These are phyloP conservation scores for Cylindroiulus punctatus DNA, from an alignment of 2,888 invertebrate genomes.

Conservation along the genomic window DNA sequence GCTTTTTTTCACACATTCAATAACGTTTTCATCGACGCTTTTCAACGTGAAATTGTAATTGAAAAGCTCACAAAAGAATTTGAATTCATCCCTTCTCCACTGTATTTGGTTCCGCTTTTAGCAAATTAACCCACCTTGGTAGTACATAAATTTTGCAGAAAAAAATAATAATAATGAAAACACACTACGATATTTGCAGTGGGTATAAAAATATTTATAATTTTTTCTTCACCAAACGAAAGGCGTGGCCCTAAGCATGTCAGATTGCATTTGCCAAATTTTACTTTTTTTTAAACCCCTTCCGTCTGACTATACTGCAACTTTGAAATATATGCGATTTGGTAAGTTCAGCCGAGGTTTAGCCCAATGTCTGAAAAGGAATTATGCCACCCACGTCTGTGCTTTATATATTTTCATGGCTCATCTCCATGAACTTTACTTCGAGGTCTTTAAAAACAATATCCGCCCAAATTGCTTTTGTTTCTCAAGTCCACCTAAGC, in stretches of 20 bases:
- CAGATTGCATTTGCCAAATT: background rate
- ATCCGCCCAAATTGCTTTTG: background rate
- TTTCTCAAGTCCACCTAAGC: slow-evolving; percentile 3
- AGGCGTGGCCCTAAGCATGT: background rate
- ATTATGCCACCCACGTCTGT: slow-evolving; percentile 12
- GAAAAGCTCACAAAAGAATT: too few relatives aligned
- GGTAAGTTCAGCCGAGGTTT: background rate
- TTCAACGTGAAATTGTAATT: too few relatives aligned
- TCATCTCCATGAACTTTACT: background rate
- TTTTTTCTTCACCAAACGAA: background rate
- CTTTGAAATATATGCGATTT: slow-evolving; percentile 5
- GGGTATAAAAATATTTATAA: background rate
- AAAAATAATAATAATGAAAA: too few relatives aligned
- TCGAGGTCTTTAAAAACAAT: background rate
- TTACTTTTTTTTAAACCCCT: background rate
- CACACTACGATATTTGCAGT: background rate
- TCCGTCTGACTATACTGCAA: background rate
- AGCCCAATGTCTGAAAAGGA: background rate
- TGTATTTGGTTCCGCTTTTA: too few relatives aligned
- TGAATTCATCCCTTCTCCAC: too few relatives aligned
- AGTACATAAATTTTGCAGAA: too few relatives aligned
- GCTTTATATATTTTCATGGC: slow-evolving; percentile 25
- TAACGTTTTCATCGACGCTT: too few relatives aligned
- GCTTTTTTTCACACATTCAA: too few relatives aligned
- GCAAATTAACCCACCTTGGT: too few relatives aligned